Evolutionary conservation across 1,140 invertebrate genomes (phyloP).

Genomic region (Carposina sasakii): DNA sequence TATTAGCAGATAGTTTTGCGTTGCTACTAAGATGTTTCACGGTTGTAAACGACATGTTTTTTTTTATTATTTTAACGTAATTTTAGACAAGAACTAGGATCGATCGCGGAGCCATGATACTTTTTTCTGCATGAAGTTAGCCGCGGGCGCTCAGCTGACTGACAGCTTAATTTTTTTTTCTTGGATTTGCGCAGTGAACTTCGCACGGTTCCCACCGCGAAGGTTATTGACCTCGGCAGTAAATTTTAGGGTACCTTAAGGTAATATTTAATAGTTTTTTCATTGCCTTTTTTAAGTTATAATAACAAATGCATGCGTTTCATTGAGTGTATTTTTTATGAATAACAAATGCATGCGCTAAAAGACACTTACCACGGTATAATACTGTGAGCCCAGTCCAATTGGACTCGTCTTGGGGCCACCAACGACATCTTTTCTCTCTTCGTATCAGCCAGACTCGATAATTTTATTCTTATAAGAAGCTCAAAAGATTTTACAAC

Average conservation of each 20-base stretch:
- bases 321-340: no score
- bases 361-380: slow-evolving; percentile 64
- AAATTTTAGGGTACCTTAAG: no score
- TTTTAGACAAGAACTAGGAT: slow-evolving; percentile 54
- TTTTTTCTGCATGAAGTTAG: slow-evolving; percentile 48
- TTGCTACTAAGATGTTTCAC: slow-evolving; percentile 26
- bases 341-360: no score
- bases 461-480: no score
- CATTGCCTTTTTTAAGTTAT: no score
- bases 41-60: slow-evolving; percentile 53
- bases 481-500: no score
- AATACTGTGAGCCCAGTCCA: slow-evolving; percentile 54
- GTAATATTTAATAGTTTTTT: no score
- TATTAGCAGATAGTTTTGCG: slow-evolving; percentile 26
- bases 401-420: slow-evolving; percentile 49
- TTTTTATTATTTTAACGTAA: slow-evolving; percentile 55
- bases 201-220: no score
- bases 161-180: slow-evolving; percentile 34
- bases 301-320: no score
- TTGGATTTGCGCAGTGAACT: no score
- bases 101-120: slow-evolving; percentile 66
- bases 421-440: slow-evolving; percentile 54
- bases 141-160: slow-evolving; percentile 30
- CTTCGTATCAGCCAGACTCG: slow-evolving; percentile 31
- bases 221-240: no score